A percentile compares a stretch with the other conserved stretches of the same genome.
Conservation (phyloP, 2,888 invertebrate species). For the Actias luna region DNA sequence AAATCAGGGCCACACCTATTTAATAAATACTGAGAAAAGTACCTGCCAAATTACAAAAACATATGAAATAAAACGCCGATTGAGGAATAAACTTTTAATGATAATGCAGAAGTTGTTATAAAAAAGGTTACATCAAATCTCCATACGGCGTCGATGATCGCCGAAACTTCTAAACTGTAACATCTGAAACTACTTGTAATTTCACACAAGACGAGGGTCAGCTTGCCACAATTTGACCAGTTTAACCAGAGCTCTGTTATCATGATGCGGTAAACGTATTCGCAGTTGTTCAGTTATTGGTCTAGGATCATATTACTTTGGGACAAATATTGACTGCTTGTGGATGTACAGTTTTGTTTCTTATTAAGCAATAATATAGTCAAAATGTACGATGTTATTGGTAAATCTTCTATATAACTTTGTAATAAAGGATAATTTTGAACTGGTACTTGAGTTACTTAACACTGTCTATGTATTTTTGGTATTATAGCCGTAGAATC, state of each 20-base stretch:
- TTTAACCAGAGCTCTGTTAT: slow-evolving; percentile 20
- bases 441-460: background rate
- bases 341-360: slow-evolving; percentile 8
- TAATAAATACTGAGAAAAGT: background rate
- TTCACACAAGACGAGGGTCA: slow-evolving; percentile 34
- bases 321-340: slow-evolving; percentile 5
- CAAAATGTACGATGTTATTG: background rate
- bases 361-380: slow-evolving; percentile 7
- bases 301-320: background rate
- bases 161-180: slow-evolving; percentile 11
- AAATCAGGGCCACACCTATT: no score
- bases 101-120: background rate
- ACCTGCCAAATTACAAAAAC: background rate
- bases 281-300: slow-evolving; percentile 25
- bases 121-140: slow-evolving; percentile 11
- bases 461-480: no score
- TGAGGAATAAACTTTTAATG: background rate
- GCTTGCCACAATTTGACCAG: slow-evolving; percentile 32
- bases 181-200: slow-evolving; percentile 32
- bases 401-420: background rate
- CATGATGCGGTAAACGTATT: slow-evolving; percentile 13
- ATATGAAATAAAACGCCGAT: background rate
- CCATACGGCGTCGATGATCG: slow-evolving; percentile 8
- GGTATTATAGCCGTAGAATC: no score
- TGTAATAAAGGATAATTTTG: background rate